Base-by-base conservation (phyloP, 1,140 invertebrate genomes). In the Pogonomyrmex barbatus region DNA sequence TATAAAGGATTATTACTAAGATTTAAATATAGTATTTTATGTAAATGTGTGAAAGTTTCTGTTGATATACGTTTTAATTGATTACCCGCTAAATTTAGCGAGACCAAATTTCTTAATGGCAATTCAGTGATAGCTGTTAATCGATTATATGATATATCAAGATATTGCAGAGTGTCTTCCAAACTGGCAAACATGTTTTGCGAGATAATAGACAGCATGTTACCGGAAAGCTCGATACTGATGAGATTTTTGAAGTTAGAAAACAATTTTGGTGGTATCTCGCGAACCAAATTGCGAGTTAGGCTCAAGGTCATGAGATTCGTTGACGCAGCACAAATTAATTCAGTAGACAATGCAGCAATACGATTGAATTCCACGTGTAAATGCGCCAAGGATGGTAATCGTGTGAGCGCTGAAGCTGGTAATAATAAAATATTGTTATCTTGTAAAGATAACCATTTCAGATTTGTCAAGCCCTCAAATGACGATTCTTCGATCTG, bases 361-460 rank as follows among this genome's bases (percentile, higher is more conserved):
- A 99, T 97, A 87, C 98, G 96, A 93, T 99, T 99, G 92, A 97
- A 98, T 86, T 98, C 97, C 87, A 99, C 93, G 90, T 97, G 97
- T 0, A 99, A 95, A 30, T 96, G 96, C 14, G 96, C 96, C 2
- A 99, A 94, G n/a, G 96, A 96, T 0, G 97, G 97, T 33, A 99
- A 93, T 6, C 97, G 96, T 30, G 96, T 96, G 4, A 99, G 94
- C 9, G 98, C 97, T 24, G 97, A 96, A 1, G 97, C 97, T 1
- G 98, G 98, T 47, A 98, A 97, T 3, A 98, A 93, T 0, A 98
- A 95, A 63, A 99, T 97, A 84, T 98, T 98, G 93, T 99, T 98
- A 92, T 99, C 98, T 91, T 97, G 96, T 2, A 99, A 95, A n/a
- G 97, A 97, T 8, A 99, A 94, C 12, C 96, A 97, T 93, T 98